Base-by-base conservation (phyloP, 2,797 vertebrate species). In the Lutjanus argentimaculatus region DNA sequence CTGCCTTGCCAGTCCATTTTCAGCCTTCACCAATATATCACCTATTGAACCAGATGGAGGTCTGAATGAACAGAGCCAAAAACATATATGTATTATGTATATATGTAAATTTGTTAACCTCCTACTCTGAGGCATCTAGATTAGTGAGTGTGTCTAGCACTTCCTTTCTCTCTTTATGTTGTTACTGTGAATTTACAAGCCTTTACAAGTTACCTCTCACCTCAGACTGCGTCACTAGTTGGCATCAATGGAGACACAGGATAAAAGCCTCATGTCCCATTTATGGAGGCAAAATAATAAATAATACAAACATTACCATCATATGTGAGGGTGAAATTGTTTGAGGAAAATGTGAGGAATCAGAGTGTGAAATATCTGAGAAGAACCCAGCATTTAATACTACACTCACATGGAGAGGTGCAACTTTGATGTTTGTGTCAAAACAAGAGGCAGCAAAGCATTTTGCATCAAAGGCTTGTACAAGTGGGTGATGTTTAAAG, bases 401-500 rank as follows among this genome's bases (percentile, higher is more conserved):
- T 12, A 12, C 15, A 48, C 56, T 71, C 14, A 77, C 40, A 21
- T 30, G 13, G 8, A 15, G 4, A 72, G 45, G 25, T 61, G 15
- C 4, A 42, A 16, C 21, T 67, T 61, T 77, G 4, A 62, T 46
- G 36, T 75, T 43, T 13, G 11, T 74, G n/a, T 66, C 52, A 53
- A 62, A 57, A 58, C 40, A 56, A 53, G 42, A 58, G 13, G 13
- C 8, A n/a, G 43, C 5, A 45, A 67, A 52, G 53, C 14, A 6
- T 55, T 49, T 43, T 12, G 12, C n/a, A 58, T 40, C 43, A 53
- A 67, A 67, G 61, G 65, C 22, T 66, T 49, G 15, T 19, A 55
- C 17, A 56, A 59, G 45, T 68, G 49, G 53, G 8, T 40, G 63
- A 53, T 71, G 63, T 84, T 74, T 49, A 69, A 78, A 75, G 45